Conservation (phyloP, 2,113 vertebrate species). For the Lophotis ruficrista region DNA sequence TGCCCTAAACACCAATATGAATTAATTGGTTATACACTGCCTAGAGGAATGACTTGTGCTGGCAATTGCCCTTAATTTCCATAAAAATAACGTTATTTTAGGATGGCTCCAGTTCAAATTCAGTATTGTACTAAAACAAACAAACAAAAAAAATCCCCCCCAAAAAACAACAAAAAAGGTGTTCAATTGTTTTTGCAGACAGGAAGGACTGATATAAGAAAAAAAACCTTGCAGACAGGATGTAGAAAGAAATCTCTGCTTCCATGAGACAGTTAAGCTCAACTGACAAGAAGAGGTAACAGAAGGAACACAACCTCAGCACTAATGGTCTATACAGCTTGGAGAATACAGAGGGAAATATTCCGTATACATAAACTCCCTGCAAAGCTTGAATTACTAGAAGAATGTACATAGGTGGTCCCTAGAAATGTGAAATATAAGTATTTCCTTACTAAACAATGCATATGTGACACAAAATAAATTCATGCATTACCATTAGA, state of each 20-base stretch:
- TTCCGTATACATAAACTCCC: not conserved
- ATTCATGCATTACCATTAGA: not conserved
- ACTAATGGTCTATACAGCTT: not conserved
- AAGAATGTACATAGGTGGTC: not conserved
- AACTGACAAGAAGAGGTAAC: not conserved
- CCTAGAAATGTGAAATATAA: not conserved
- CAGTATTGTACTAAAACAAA: not conserved
- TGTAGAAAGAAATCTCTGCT: not conserved
- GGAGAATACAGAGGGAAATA: not conserved
- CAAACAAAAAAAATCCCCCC: not conserved
- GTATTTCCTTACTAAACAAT: not conserved
- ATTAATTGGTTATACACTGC: not conserved
- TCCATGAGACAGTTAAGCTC: not conserved
- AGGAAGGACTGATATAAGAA: not conserved
- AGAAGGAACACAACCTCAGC: not conserved
- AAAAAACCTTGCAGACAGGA: not conserved
- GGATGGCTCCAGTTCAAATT: not conserved
- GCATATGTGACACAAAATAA: not conserved
- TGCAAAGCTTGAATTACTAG: not conserved
- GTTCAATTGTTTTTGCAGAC: not conserved
- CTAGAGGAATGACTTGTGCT: not conserved
- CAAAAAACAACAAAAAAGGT: too few species aligned
- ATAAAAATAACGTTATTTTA: not conserved
- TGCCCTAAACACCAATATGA: not conserved
- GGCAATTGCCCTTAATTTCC: not conserved